A percentile compares a stretch with the other conserved stretches of the same genome.
phyloP scores from a whole-genome alignment of 2,888 invertebrate species.

The Hyppa rectilinea region DNA sequence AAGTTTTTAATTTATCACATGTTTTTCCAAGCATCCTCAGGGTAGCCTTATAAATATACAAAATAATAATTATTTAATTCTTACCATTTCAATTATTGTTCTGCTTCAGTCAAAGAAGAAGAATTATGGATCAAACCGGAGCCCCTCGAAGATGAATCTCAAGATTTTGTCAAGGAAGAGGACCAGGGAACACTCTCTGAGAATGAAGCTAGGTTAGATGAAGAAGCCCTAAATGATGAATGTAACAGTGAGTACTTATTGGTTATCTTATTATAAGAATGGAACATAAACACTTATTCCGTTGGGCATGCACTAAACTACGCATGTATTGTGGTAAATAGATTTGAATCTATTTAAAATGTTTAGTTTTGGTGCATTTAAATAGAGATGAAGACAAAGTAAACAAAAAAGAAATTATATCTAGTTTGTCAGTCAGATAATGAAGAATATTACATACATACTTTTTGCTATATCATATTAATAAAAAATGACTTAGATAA shows the following conservation, averaged over 20 bases:
- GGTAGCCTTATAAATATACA: not conserved
- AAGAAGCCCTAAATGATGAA: constrained; percentile 1
- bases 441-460: too few species aligned
- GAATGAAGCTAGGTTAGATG: constrained; percentile 1
- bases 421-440: too few species aligned
- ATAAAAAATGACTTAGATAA: too few species aligned
- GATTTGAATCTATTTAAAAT: too few species aligned
- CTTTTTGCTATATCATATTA: too few species aligned
- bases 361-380: too few species aligned
- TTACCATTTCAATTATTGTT: too few species aligned
- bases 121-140: constrained; percentile 61
- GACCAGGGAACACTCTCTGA: constrained; percentile 9
- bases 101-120: constrained; percentile 43
- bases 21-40: not conserved
- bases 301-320: not conserved
- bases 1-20: too few species aligned
- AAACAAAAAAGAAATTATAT: too few species aligned
- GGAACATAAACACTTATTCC: not conserved
- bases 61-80: not conserved
- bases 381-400: too few species aligned
- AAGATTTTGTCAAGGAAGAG: constrained; percentile 32
- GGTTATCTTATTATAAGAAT: not conserved
- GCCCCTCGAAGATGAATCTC: constrained; percentile 24
- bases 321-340: not conserved
- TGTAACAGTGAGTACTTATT: constrained; percentile 34